phyloP scores from a whole-genome alignment of 1,140 invertebrate genomes.

The Himalopsyche phryganea region DNA sequence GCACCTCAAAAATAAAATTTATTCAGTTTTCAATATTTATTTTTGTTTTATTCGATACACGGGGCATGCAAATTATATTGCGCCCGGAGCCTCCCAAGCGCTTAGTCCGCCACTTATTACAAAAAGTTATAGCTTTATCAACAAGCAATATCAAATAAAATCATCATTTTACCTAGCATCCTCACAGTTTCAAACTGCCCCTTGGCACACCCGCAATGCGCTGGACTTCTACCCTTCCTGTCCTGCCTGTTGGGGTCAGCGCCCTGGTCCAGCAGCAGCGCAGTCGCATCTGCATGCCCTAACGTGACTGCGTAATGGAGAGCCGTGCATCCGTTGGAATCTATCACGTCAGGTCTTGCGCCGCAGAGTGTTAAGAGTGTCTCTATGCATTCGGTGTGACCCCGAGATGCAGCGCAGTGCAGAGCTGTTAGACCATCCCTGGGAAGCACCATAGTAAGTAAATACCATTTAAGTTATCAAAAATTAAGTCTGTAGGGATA shows the following conservation, averaged over 20 bases:
- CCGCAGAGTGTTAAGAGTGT: slow-evolving; percentile 85
- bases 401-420: slow-evolving; percentile 93
- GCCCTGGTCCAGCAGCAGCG: slow-evolving; percentile 81
- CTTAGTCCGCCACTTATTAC: too few species aligned
- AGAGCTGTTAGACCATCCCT: slow-evolving; percentile 83
- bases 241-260: slow-evolving; percentile 91
- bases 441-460: slow-evolving; percentile 27
- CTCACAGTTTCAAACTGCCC: slow-evolving; percentile 73
- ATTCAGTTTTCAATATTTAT: too few species aligned
- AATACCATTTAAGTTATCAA: too few species aligned
- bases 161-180: slow-evolving; percentile 52
- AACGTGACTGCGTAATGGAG: slow-evolving; percentile 95
- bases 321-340: slow-evolving; percentile 91
- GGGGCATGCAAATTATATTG: too few species aligned
- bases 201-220: slow-evolving; percentile 89
- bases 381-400: slow-evolving; percentile 90
- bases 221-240: slow-evolving; percentile 78
- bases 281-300: slow-evolving; percentile 91
- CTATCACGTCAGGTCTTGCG: slow-evolving; percentile 78
- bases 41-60: too few species aligned
- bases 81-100: too few species aligned
- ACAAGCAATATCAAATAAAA: too few species aligned
- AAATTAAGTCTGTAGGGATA: too few species aligned
- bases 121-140: too few species aligned
- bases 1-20: too few species aligned